A percentile compares a stretch with the other conserved stretches of the same genome.
Evolutionary conservation across 2,113 vertebrate species (phyloP).

Genomic region (Cyanocitta stelleri): DNA sequence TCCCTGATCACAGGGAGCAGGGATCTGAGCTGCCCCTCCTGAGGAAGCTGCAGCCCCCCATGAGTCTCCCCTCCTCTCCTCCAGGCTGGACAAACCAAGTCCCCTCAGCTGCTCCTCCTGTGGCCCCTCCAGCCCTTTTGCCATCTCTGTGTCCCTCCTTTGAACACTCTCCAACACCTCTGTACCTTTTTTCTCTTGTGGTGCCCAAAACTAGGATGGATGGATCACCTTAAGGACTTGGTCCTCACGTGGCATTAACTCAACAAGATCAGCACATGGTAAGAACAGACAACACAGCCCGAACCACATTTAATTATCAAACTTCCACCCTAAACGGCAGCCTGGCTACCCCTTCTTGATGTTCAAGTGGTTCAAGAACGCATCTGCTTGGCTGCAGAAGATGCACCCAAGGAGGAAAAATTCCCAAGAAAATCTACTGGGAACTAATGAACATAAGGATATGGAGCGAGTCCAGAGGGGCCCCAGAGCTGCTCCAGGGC

Average conservation of each 20-base stretch:
- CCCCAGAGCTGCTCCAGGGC: not conserved
- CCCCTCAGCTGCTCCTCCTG: not conserved
- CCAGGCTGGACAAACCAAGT: not conserved
- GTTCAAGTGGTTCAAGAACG: not conserved
- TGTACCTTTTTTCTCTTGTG: accelerated
- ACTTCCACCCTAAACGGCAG: not conserved
- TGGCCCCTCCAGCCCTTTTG: not conserved
- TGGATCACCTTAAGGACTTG: not conserved
- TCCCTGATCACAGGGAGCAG: not conserved
- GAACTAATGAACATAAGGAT: not conserved
- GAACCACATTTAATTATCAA: accelerated
- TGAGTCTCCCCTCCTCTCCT: not conserved
- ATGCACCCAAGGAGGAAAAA: not conserved
- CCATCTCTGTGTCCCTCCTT: not conserved
- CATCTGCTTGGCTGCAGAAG: accelerated
- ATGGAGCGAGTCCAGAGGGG: not conserved
- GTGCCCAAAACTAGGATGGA: accelerated
- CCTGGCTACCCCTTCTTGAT: not conserved
- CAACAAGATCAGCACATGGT: accelerated
- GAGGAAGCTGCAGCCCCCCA: not conserved
- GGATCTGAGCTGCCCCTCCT: not conserved
- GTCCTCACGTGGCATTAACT: not conserved
- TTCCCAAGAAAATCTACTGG: not conserved
- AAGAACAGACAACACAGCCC: accelerated
- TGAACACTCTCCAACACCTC: not conserved